Conservation (phyloP, 2,113 vertebrate species). For the Geococcyx californianus region DNA sequence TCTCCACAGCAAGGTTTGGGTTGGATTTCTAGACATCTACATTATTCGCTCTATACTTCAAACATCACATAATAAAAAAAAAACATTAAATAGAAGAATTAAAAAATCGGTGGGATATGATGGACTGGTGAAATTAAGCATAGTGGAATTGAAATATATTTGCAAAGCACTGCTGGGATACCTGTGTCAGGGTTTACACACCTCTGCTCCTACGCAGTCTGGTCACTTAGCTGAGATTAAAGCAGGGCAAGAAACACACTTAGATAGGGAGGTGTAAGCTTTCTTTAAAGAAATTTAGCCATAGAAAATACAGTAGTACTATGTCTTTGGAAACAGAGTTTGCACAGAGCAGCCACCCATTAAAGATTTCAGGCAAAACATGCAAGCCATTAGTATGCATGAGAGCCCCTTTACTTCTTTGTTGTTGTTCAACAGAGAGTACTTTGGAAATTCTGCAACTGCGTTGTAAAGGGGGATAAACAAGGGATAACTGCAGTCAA, state of each 20-base stretch:
- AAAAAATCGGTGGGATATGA: neutral
- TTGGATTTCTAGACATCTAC: neutral
- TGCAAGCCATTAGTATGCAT: slow-evolving; percentile 1
- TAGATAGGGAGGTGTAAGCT: neutral
- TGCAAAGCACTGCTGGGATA: neutral
- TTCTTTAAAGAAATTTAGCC: neutral
- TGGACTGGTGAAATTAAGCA: neutral
- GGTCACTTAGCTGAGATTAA: neutral
- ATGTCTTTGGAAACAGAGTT: neutral
- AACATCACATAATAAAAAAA: neutral
- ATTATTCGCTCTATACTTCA: neutral
- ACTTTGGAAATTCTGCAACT: slow-evolving; percentile 2
- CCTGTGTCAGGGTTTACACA: neutral
- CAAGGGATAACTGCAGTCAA: neutral
- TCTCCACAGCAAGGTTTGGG: neutral
- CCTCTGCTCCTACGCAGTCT: neutral
- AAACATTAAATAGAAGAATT: neutral
- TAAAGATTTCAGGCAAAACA: slow-evolving; percentile 10
- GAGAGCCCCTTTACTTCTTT: neutral
- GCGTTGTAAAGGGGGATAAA: neutral
- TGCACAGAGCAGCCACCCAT: neutral
- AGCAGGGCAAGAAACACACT: neutral
- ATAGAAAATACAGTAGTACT: neutral
- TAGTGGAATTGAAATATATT: neutral
- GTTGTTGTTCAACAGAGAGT: slow-evolving; percentile 5